A percentile compares a stretch with the other conserved stretches of the same genome.
These are phyloP conservation scores for Falco rusticolus DNA, from an alignment of 2,797 vertebrate species.

Conservation along the genomic window DNA sequence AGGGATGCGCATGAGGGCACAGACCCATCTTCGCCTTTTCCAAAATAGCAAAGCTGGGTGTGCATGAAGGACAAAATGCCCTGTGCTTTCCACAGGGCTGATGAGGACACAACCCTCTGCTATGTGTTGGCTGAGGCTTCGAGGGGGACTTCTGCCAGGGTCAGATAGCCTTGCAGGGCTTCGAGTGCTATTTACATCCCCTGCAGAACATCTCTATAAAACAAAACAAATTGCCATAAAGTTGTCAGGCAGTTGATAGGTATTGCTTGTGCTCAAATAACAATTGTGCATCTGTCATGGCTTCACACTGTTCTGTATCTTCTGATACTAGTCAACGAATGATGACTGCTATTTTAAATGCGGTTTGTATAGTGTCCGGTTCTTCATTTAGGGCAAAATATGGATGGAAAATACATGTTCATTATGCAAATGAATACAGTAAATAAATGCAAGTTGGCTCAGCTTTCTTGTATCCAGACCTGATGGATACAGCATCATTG, in stretches of 20 bases:
- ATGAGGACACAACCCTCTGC: neutral
- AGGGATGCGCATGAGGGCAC: constrained; percentile 29
- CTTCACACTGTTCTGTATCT: neutral
- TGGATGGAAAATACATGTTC: neutral
- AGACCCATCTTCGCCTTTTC: neutral
- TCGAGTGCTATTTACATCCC: neutral
- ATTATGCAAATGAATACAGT: neutral
- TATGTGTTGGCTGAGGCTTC: neutral
- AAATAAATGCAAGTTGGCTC: neutral
- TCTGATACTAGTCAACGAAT: neutral
- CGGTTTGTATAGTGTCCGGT: neutral
- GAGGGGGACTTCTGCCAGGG: neutral
- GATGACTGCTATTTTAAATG: neutral
- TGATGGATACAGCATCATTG: neutral
- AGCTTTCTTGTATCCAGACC: neutral
- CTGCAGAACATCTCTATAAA: neutral
- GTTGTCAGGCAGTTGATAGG: neutral
- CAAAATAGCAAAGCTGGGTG: neutral
- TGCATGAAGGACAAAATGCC: neutral
- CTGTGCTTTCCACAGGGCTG: rapidly evolving
- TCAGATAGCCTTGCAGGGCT: neutral
- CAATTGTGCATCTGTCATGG: neutral
- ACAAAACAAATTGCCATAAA: neutral
- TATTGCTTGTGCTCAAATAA: neutral
- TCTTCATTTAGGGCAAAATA: neutral